Evolutionary conservation across 1,140 invertebrate genomes (phyloP).

Genomic region (Centruroides sculpturatus): DNA sequence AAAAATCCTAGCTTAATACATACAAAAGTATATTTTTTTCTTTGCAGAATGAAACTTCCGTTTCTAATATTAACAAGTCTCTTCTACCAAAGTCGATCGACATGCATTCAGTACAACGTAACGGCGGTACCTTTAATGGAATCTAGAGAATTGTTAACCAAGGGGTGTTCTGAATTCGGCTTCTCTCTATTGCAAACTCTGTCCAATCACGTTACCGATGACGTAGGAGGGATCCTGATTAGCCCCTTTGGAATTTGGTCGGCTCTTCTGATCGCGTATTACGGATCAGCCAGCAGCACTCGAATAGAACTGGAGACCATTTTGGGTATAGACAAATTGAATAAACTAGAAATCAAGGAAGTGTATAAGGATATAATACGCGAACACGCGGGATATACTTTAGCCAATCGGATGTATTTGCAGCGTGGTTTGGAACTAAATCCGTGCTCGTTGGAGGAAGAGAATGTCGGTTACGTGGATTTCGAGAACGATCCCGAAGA

Average conservation of each 20-base stretch:
- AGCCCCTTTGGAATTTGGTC: slow-evolving; percentile 20
- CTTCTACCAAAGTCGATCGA: no score
- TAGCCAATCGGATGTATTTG: slow-evolving; percentile 17
- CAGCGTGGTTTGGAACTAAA: slow-evolving; percentile 7
- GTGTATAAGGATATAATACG: slow-evolving; percentile 12
- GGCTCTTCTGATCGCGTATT: slow-evolving; percentile 18
- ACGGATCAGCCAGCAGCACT: slow-evolving; percentile 25
- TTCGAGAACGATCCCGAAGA: slow-evolving; percentile 36
- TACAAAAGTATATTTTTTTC: no score
- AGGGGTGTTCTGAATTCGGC: slow-evolving; percentile 4
- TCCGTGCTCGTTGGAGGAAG: slow-evolving; percentile 29
- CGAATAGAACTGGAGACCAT: slow-evolving; percentile 17
- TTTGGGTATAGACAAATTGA: slow-evolving; percentile 11
- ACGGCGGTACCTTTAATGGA: no score
- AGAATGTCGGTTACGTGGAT: slow-evolving; percentile 46
- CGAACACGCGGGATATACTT: slow-evolving; percentile 1
- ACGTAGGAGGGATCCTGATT: slow-evolving; percentile 15
- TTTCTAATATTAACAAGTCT: no score
- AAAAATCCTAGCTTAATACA: no score
- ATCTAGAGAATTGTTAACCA: no score
- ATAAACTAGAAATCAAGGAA: slow-evolving; percentile 10
- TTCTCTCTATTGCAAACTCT: slow-evolving; percentile 5
- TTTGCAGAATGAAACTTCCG: no score
- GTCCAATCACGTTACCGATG: neutral
- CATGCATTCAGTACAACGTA: no score